Percentiles rank a stretch among this genome's conserved stretches.
Conservation (phyloP, 2,888 invertebrate genomes). For the Leptinotarsa juncta region DNA sequence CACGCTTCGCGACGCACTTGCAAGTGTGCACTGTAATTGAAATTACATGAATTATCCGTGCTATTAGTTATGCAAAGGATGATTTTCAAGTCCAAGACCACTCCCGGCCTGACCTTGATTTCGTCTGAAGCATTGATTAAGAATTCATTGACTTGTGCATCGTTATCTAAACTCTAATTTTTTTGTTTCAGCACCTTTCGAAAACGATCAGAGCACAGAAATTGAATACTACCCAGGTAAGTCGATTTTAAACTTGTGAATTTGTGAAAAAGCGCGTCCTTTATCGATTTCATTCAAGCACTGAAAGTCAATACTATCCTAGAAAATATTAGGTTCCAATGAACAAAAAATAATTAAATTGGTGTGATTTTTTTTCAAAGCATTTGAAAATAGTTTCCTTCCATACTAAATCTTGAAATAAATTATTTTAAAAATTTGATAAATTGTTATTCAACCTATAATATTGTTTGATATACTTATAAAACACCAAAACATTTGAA, state of each 20-base stretch:
- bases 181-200: constrained; percentile 75
- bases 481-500: no score
- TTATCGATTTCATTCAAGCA: no score
- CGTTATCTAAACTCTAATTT: constrained; percentile 35
- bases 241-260: constrained; percentile 9
- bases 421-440: no score
- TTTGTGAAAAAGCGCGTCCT: not conserved
- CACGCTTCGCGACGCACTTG: constrained; percentile 17
- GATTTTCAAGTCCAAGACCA: constrained; percentile 24
- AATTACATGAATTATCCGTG: constrained; percentile 26
- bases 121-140: not conserved
- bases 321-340: no score
- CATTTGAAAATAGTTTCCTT: no score
- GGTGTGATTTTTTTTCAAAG: no score
- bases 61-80: constrained; percentile 24
- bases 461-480: no score
- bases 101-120: constrained; percentile 24
- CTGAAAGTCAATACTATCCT: no score
- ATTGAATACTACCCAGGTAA: constrained; percentile 75
- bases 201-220: constrained; percentile 69
- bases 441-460: no score
- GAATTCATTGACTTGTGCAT: constrained; percentile 5
- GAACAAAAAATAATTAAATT: no score
- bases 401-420: no score
- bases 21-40: constrained; percentile 12